Evolutionary conservation across 64 coral and sea anemone species (phyloP).

Genomic region (Platygyra sinensis): DNA sequence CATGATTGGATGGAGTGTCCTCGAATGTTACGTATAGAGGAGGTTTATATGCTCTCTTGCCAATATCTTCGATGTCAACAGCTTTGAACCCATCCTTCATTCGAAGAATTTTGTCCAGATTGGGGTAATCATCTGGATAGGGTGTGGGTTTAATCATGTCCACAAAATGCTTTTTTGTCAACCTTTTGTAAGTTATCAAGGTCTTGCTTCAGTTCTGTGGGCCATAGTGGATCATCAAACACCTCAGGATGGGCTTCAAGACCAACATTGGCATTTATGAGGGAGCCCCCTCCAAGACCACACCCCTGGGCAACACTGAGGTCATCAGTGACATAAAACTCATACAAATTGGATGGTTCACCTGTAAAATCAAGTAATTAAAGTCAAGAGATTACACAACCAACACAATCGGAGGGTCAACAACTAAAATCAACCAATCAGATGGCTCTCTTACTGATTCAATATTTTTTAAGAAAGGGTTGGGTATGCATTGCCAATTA

Average conservation of each 20-base stretch:
- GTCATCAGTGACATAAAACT: conserved; percentile 53
- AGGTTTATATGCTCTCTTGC: conserved; percentile 46
- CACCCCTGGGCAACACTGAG: conserved; percentile 67
- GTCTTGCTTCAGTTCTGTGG: conserved; percentile 40
- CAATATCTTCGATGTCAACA: conserved; percentile 60
- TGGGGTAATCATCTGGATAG: conserved; percentile 49
- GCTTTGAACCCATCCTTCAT: conserved; percentile 43
- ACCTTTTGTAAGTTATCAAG: conserved; percentile 21
- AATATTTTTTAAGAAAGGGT: too few species aligned
- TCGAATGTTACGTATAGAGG: conserved; percentile 68
- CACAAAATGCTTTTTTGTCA: conserved; percentile 52
- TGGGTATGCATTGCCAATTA: too few species aligned
- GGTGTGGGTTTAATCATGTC: conserved; percentile 65
- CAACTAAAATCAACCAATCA: too few species aligned
- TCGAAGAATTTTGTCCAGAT: conserved; percentile 45
- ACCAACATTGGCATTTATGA: conserved; percentile 75
- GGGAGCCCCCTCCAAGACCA: conserved; percentile 65
- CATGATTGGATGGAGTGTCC: conserved; percentile 67
- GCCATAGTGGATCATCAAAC: conserved; percentile 55
- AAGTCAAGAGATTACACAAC: too few species aligned
- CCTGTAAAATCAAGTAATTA: conserved; percentile 2
- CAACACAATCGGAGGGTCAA: too few species aligned
- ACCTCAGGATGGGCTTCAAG: conserved; percentile 7
- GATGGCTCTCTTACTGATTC: too few species aligned
- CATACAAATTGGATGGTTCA: conserved; percentile 22